Evolutionary conservation across 2,113 vertebrate species (phyloP).

Genomic region (Crotophaga sulcirostris): DNA sequence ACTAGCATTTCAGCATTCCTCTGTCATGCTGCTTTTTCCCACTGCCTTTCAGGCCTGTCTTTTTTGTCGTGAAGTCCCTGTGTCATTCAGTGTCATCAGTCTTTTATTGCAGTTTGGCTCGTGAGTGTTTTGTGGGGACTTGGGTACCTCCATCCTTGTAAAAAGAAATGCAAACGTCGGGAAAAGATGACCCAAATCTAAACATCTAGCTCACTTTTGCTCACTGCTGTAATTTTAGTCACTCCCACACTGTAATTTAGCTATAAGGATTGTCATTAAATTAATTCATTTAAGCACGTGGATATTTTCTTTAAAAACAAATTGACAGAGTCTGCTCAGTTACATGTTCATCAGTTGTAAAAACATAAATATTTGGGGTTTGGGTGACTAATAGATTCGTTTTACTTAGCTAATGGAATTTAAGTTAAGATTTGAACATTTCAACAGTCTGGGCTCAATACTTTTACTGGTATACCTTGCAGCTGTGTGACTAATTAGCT

Average conservation of each 20-base stretch:
- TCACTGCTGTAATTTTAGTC: neutral
- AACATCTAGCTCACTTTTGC: neutral
- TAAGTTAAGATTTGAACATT: neutral
- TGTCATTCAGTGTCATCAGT: conserved; percentile 52
- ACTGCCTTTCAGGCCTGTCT: conserved; percentile 35
- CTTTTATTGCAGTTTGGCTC: conserved; percentile 31
- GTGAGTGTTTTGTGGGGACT: neutral
- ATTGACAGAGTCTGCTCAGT: neutral
- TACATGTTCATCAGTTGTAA: neutral
- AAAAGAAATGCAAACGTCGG: neutral
- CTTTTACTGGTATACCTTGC: neutral
- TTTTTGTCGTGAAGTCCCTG: conserved; percentile 31
- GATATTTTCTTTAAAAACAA: neutral
- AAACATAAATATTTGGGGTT: conserved; percentile 11
- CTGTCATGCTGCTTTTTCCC: conserved; percentile 74
- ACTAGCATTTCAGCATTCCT: conserved; percentile 76
- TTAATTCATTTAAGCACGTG: neutral
- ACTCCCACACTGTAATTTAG: neutral
- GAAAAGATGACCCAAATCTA: neutral
- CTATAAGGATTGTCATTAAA: neutral
- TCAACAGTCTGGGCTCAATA: neutral
- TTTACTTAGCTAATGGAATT: neutral
- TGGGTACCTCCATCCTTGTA: neutral
- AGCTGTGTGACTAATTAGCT: neutral
- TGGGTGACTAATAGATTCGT: neutral